phyloP scores from a whole-genome alignment of 2,113 vertebrate genomes.

The Tyrannus savana region DNA sequence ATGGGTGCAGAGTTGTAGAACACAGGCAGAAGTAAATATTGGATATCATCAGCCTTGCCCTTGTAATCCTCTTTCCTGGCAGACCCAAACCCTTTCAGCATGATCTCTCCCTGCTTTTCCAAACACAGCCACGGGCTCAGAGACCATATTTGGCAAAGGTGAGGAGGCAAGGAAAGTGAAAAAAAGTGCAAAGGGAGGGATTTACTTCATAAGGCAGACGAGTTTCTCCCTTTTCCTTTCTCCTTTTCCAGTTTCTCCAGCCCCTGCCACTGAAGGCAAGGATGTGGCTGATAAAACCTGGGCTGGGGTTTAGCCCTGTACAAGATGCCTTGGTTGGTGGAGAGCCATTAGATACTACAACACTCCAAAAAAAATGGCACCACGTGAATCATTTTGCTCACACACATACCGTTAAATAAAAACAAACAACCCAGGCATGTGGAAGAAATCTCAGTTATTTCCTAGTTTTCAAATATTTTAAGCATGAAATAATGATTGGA shows the following conservation, averaged over 20 bases:
- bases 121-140: background rate
- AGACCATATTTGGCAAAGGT: background rate
- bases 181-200: background rate
- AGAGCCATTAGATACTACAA: background rate
- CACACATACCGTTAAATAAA: background rate
- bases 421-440: background rate
- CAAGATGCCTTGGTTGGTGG: background rate
- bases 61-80: background rate
- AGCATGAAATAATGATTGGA: background rate
- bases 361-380: background rate
- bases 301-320: background rate
- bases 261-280: background rate
- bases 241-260: background rate
- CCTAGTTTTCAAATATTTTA: background rate
- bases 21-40: background rate
- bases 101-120: background rate
- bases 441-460: background rate
- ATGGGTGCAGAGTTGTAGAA: background rate
- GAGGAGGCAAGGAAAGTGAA: background rate
- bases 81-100: background rate
- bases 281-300: background rate
- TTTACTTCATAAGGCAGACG: background rate
- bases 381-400: background rate
- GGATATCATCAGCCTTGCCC: background rate
- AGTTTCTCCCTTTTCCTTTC: background rate